These are phyloP conservation scores for Pheosia gnoma DNA, from an alignment of 2,888 invertebrate genomes.

Conservation along the genomic window DNA sequence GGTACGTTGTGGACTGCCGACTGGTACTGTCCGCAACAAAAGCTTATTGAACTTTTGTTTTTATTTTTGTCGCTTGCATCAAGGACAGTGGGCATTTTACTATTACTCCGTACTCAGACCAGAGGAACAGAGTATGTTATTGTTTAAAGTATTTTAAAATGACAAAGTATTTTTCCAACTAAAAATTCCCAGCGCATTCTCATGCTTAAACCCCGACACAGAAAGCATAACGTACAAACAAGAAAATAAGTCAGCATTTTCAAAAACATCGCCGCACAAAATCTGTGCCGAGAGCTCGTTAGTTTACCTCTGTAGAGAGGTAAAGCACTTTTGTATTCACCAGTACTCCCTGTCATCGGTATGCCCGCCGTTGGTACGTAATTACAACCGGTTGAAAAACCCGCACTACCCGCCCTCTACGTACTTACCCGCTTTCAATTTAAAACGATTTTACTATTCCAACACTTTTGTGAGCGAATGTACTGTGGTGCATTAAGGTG, in stretches of 20 bases:
- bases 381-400: constrained; percentile 42
- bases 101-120: background rate
- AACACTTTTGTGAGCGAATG: constrained; percentile 41
- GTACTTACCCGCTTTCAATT: constrained; percentile 44
- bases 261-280: constrained; percentile 8
- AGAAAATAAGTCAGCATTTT: constrained; percentile 7
- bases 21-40: constrained; percentile 19
- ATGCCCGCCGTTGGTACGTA: constrained; percentile 38
- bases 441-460: constrained; percentile 43
- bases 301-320: constrained; percentile 27
- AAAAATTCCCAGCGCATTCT: background rate
- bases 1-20: constrained; percentile 11
- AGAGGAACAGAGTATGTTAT: no score
- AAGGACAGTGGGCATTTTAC: background rate
- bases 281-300: constrained; percentile 29
- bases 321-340: constrained; percentile 33
- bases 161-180: no score
- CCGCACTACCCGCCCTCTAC: background rate
- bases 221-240: constrained; percentile 2
- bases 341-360: constrained; percentile 43
- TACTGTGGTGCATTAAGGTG: constrained; percentile 52
- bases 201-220: background rate
- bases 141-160: no score
- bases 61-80: background rate
- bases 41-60: constrained; percentile 12